Evolutionary conservation across 2,888 invertebrate genomes (phyloP).

Genomic region (Gisinianus flammeolus): DNA sequence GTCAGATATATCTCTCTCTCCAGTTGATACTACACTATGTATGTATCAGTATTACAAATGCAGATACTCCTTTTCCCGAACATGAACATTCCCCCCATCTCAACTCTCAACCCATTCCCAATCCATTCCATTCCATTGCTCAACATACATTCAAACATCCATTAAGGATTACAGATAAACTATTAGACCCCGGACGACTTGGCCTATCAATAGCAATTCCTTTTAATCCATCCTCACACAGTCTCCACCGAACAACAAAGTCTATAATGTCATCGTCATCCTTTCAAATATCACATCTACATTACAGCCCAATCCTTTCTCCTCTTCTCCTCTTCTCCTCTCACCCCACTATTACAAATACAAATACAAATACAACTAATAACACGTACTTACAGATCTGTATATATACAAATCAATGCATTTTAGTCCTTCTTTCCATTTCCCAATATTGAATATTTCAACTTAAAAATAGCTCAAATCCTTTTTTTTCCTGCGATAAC

Average conservation of each 20-base stretch:
- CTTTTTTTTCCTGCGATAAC: no score
- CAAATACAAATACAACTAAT: background rate
- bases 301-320: background rate
- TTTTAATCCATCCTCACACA: background rate
- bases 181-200: constrained; percentile 11
- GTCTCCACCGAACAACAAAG: no score
- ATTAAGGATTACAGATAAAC: constrained; percentile 15
- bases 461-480: no score
- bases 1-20: background rate
- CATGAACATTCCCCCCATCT: background rate
- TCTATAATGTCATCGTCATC: background rate
- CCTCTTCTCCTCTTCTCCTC: background rate
- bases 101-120: background rate
- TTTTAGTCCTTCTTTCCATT: no score
- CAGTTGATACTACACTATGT: background rate
- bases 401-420: no score
- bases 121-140: background rate
- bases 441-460: no score
- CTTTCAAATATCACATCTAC: background rate
- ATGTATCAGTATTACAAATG: background rate
- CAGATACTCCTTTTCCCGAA: background rate
- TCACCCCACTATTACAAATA: background rate
- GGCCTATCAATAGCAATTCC: constrained; percentile 32
- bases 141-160: constrained; percentile 5
- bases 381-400: no score